Percentiles rank a stretch among this genome's conserved stretches.
These are phyloP conservation scores for Anabas testudineus DNA, from an alignment of 2,797 vertebrate species.

Conservation along the genomic window DNA sequence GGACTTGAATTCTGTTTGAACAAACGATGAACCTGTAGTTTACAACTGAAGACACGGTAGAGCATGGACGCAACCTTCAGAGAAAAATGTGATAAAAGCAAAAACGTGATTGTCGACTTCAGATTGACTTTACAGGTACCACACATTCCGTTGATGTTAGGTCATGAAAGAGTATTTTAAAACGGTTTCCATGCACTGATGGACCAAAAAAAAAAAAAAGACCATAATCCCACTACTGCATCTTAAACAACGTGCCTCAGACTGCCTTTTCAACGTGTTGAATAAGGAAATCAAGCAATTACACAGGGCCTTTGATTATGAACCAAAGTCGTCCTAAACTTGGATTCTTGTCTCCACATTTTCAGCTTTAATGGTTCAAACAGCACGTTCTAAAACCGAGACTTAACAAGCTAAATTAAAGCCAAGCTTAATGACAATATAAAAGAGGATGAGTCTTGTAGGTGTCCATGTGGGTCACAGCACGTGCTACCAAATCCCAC, in stretches of 20 bases:
- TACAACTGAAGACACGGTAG: neutral
- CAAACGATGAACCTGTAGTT: neutral
- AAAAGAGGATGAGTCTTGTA: neutral
- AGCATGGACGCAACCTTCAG: neutral
- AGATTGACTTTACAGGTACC: neutral
- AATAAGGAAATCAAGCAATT: too few species aligned
- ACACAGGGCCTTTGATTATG: neutral
- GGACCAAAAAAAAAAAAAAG: too few species aligned
- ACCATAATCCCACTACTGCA: conserved; percentile 8
- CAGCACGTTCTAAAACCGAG: neutral
- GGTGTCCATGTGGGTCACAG: neutral
- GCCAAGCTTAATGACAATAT: neutral
- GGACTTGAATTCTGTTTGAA: neutral
- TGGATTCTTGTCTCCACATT: neutral
- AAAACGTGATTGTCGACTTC: neutral
- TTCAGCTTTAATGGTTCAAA: neutral
- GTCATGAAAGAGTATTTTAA: neutral
- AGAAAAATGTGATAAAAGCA: neutral
- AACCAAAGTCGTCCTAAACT: neutral
- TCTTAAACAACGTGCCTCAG: neutral
- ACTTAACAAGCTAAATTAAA: neutral
- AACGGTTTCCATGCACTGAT: too few species aligned
- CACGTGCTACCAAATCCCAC: neutral
- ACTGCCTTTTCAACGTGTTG: neutral
- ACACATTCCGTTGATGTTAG: neutral